phyloP scores from a whole-genome alignment of 2,888 invertebrate genomes.

The Labia minor region DNA sequence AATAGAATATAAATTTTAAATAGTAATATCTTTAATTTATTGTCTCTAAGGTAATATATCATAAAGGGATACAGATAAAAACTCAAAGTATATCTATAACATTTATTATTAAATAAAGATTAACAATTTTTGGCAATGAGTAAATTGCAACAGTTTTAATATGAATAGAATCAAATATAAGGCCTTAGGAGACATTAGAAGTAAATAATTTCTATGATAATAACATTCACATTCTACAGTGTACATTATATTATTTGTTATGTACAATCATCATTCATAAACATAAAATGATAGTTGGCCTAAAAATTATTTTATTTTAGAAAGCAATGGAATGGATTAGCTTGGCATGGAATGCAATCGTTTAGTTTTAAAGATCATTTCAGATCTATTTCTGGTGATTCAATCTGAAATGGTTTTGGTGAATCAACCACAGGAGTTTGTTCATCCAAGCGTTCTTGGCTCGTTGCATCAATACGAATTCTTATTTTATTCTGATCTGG shows the following conservation, averaged over 20 bases:
- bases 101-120: conserved; percentile 13
- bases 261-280: not conserved
- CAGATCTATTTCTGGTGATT: conserved; percentile 29
- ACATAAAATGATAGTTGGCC: not conserved
- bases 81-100: not conserved
- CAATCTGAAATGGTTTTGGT: conserved; percentile 27
- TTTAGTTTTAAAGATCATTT: conserved; percentile 25
- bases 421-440: conserved; percentile 30
- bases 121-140: conserved; percentile 13
- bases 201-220: not conserved
- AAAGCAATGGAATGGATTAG: conserved; percentile 13
- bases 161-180: not conserved
- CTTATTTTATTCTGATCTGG: conserved; percentile 59
- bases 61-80: not conserved
- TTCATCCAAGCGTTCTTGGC: conserved; percentile 24
- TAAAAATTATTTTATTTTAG: not conserved
- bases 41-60: too few relatives aligned
- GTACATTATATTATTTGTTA: not conserved
- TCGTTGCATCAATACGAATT: conserved; percentile 52
- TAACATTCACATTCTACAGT: conserved; percentile 13
- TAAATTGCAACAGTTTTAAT: conserved; percentile 4
- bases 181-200: conserved; percentile 4
- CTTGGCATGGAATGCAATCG: conserved; percentile 9
- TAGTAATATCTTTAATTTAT: too few relatives aligned
- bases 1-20: too few relatives aligned